A percentile compares a stretch with the other conserved stretches of the same genome.
Evolutionary conservation across 2,888 invertebrate genomes (phyloP).

Genomic region (Stegophylla sp.): DNA sequence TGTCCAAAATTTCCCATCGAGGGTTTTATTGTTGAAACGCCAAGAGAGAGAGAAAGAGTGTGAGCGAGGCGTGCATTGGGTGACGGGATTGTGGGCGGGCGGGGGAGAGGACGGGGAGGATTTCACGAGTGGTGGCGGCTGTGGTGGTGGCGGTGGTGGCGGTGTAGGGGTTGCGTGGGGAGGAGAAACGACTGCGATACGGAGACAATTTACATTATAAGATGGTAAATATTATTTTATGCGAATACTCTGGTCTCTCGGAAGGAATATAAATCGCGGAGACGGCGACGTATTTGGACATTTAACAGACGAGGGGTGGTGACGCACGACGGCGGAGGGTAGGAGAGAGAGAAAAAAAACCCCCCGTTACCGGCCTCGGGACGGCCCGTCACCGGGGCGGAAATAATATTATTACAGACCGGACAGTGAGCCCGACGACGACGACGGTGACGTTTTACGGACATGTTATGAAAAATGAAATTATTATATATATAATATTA

Average conservation of each 20-base stretch:
- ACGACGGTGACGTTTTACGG: no score
- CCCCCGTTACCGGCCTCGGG: conserved; percentile 33
- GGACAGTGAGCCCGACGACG: conserved; percentile 8
- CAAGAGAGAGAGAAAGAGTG: background rate
- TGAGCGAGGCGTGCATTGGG: background rate
- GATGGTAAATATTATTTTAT: conserved; percentile 56
- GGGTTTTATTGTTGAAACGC: conserved; percentile 20
- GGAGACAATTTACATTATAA: conserved; percentile 49
- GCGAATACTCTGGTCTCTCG: conserved; percentile 22
- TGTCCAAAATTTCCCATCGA: background rate
- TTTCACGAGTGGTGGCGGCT: background rate
- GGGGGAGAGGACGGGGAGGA: background rate
- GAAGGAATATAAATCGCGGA: conserved; percentile 37
- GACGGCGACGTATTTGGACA: conserved; percentile 24
- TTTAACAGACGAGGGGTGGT: no score
- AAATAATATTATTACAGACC: conserved; percentile 33
- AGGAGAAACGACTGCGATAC: background rate
- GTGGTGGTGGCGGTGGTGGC: background rate
- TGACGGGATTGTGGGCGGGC: no score
- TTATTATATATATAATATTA: no score
- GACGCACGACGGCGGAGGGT: background rate
- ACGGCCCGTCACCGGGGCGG: conserved; percentile 7
- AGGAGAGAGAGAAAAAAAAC: conserved; percentile 9
- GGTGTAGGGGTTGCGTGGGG: background rate
- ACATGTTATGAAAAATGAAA: no score